These are phyloP conservation scores for Pedicia rivosa DNA, from an alignment of 2,888 invertebrate species.

Conservation along the genomic window DNA sequence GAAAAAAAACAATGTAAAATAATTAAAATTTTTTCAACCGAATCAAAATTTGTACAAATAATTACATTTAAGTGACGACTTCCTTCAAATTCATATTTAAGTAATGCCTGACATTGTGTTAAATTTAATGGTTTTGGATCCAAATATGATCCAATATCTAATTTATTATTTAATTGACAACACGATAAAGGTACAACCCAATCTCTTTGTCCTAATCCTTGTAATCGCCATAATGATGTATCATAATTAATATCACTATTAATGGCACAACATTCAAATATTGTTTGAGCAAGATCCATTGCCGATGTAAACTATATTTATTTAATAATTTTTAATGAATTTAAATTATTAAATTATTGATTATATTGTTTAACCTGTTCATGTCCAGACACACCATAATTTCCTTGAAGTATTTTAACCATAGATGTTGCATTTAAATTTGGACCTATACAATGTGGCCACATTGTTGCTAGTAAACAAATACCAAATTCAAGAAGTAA, in stretches of 20 bases:
- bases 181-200: conserved; percentile 52
- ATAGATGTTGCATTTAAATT: conserved; percentile 49
- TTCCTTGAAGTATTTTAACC: conserved; percentile 52
- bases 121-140: conserved; percentile 61
- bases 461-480: conserved; percentile 52
- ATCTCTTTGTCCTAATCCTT: conserved; percentile 53
- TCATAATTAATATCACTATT: conserved; percentile 64
- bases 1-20: conserved; percentile 10
- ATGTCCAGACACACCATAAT: conserved; percentile 59
- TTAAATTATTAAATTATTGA: not conserved
- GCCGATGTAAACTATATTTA: conserved; percentile 48
- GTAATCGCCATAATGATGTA: conserved; percentile 62
- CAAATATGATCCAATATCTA: conserved; percentile 42
- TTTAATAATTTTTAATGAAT: not conserved
- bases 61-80: conserved; percentile 22
- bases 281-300: conserved; percentile 59
- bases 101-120: conserved; percentile 46
- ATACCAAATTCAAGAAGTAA: conserved; percentile 53
- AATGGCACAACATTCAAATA: conserved; percentile 64
- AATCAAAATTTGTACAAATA: conserved; percentile 1
- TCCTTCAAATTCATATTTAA: conserved; percentile 21
- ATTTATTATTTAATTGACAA: conserved; percentile 44
- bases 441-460: conserved; percentile 64
- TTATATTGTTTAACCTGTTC: conserved; percentile 22
- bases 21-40: too few species aligned